Percentiles rank a stretch among this genome's conserved stretches.
Conservation (phyloP, 2,888 invertebrate species). For the Diploptera punctata region DNA sequence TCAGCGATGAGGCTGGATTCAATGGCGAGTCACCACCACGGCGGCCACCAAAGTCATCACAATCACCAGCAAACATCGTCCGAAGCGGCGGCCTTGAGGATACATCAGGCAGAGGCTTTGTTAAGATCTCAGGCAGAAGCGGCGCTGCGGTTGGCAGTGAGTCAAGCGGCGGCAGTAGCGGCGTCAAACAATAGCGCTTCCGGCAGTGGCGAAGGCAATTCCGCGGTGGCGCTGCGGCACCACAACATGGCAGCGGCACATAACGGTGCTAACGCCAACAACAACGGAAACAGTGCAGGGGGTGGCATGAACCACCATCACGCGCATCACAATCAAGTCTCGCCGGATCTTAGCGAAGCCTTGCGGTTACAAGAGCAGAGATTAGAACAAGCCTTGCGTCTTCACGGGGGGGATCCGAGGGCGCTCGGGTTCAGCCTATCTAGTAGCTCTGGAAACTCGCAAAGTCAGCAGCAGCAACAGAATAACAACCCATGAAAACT, state of each 20-base stretch:
- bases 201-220: conserved; percentile 59
- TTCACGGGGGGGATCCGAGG: conserved; percentile 77
- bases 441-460: conserved; percentile 46
- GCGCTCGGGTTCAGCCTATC: conserved; percentile 77
- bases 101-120: conserved; percentile 79
- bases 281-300: conserved; percentile 53
- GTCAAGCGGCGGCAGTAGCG: conserved; percentile 66
- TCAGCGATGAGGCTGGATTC: conserved; percentile 43
- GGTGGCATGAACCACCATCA: conserved; percentile 51
- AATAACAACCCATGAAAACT: conserved; percentile 38
- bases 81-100: conserved; percentile 58
- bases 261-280: conserved; percentile 42
- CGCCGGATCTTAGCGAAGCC: conserved; percentile 67
- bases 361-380: conserved; percentile 74
- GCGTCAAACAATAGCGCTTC: conserved; percentile 52
- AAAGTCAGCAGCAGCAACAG: conserved; percentile 37
- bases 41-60: conserved; percentile 48
- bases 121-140: conserved; percentile 87
- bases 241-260: conserved; percentile 36
- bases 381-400: conserved; percentile 80
- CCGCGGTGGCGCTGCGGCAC: conserved; percentile 71
- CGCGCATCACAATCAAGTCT: conserved; percentile 57
- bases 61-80: conserved; percentile 49
- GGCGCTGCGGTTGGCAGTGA: conserved; percentile 79
- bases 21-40: conserved; percentile 51